Base-by-base conservation (phyloP, 2,797 vertebrate species). In the Leptodactylus fallax region DNA sequence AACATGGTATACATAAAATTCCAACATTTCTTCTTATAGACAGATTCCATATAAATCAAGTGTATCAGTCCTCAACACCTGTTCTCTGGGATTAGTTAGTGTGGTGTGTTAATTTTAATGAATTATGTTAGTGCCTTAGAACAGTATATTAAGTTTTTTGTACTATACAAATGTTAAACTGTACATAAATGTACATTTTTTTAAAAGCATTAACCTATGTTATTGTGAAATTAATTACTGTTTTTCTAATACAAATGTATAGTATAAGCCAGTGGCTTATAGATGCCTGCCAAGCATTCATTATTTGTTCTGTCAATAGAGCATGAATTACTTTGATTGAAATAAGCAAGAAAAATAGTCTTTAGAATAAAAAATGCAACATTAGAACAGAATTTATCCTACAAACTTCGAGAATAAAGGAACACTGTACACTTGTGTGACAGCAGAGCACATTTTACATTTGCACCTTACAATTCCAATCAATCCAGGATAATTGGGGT, bases 401-500 rank as follows among this genome's bases (percentile, higher is more conserved):
- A 36, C 27, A 61, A 80, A 45, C 27, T n/a, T 45, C 19, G 47
- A 12, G 8, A 80, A 49, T 63, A 79, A 79, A 81, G 17, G 25
- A 72, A 74, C 53, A 58, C 19, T 36, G 16, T 69, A 56, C 16
- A 56, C 27, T 83, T 58, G 16, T 58, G 6, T 69, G 81, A 83
- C 81, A 36, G 87, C 55, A 91, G 53, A 89, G 87, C n/a, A 82
- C 47, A 86, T 13, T 81, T 65, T 87, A 36, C 45, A 45, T 89
- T 8, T 88, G 65, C 67, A 74, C 3, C 14, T 89, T 47, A 90
- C 47, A 60, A 77, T 76, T 51, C 67, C 79, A 90, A 89, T 91
- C 91, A 85, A 90, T 90, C 91, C 6, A 77, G 79, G 82, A 90
- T 90, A 88, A 91, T 25, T 83, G 90, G 78, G 85, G 60, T 25